A percentile compares a stretch with the other conserved stretches of the same genome.
Conservation (phyloP, 2,113 vertebrate species). For the Pristiophorus japonicus region DNA sequence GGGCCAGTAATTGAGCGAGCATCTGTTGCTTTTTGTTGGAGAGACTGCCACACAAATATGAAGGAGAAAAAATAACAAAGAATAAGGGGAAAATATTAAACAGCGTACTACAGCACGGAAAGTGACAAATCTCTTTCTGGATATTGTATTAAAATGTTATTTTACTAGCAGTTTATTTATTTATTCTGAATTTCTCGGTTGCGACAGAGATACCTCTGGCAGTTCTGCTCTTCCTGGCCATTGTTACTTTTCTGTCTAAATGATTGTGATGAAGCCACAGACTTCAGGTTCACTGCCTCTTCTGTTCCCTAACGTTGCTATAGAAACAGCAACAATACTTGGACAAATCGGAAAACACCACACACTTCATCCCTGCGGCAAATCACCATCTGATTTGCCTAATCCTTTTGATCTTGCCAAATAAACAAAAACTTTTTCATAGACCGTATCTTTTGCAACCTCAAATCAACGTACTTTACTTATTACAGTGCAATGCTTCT, state of each 20-base stretch:
- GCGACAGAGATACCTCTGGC: background rate
- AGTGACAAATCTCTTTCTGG: background rate
- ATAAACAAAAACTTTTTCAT: background rate
- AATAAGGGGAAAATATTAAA: background rate
- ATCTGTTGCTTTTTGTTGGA: background rate
- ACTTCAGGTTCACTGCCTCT: background rate
- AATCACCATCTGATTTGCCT: background rate
- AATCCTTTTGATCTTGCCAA: background rate
- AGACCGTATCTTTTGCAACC: background rate
- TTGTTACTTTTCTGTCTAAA: background rate
- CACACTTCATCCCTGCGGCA: background rate
- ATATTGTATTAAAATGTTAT: background rate
- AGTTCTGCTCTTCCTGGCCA: background rate
- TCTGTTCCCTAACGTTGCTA: background rate
- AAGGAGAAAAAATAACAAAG: background rate
- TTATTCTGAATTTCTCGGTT: background rate
- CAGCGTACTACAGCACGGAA: background rate
- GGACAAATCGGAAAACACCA: background rate
- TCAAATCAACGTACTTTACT: background rate
- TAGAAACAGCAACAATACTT: conserved; percentile 13
- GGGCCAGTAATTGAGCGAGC: background rate
- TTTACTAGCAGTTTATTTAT: background rate
- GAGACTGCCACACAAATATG: background rate
- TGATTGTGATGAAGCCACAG: background rate
- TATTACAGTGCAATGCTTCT: background rate